Percentiles rank a stretch among this genome's conserved stretches.
These are phyloP conservation scores for Tauraco erythrolophus DNA, from an alignment of 2,113 vertebrate species.

Conservation along the genomic window DNA sequence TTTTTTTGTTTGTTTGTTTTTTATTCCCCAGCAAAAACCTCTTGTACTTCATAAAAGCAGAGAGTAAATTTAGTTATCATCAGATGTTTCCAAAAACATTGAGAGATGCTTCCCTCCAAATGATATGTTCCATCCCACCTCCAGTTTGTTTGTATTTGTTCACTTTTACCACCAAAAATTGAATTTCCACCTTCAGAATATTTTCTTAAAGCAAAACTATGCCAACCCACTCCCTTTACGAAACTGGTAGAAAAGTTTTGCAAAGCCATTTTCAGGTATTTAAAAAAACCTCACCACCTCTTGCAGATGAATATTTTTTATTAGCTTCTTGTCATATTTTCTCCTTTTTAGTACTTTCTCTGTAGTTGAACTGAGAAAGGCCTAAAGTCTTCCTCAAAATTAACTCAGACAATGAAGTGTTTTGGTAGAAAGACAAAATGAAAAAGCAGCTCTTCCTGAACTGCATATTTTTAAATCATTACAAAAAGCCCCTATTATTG, in stretches of 20 bases:
- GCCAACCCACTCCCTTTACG: neutral
- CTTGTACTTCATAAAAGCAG: neutral
- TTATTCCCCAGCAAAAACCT: neutral
- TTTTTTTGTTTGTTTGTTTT: neutral
- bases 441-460: neutral
- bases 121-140: neutral
- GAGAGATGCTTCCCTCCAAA: neutral
- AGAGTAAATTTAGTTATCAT: neutral
- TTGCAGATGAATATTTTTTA: neutral
- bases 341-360: neutral
- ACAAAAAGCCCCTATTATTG: neutral
- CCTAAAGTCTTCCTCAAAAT: neutral
- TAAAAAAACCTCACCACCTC: neutral
- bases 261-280: neutral
- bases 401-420: neutral
- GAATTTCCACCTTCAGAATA: neutral
- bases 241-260: neutral
- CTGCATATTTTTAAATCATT: neutral
- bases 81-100: neutral
- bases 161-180: neutral
- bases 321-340: neutral
- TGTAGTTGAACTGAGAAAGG: neutral
- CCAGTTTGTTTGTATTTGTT: neutral
- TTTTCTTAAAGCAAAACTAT: neutral
- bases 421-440: neutral